Conservation (phyloP, 23 tunicate species). For the Corella eumyota region DNA sequence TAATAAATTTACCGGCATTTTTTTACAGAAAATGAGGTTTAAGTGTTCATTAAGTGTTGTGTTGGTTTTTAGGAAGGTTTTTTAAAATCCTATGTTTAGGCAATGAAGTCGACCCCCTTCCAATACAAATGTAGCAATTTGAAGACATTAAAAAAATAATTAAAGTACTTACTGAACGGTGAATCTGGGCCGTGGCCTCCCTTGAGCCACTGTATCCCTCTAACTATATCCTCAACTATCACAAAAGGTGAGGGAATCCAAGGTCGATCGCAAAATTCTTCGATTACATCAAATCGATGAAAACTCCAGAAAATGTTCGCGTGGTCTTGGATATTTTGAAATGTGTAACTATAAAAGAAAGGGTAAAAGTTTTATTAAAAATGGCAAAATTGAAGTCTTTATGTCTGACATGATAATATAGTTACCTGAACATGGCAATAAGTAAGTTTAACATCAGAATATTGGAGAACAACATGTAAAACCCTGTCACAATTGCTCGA, state of each 20-base stretch:
- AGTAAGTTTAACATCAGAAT: constrained; percentile 37
- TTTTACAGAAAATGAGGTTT: no score
- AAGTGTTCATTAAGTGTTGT: no score
- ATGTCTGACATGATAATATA: background rate
- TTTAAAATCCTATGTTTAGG: no score
- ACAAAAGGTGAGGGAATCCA: constrained; percentile 22
- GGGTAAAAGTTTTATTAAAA: no score
- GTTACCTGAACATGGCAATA: constrained; percentile 49
- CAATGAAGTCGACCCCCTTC: no score
- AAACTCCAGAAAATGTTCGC: constrained; percentile 20
- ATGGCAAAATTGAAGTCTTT: background rate
- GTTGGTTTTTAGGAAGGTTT: no score
- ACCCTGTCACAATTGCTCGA: constrained; percentile 8
- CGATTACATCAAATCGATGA: constrained; percentile 20
- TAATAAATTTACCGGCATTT: no score
- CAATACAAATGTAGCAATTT: no score
- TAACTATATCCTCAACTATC: constrained; percentile 15
- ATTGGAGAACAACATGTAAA: constrained; percentile 39
- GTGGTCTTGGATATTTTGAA: constrained; percentile 19
- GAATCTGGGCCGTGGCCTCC: background rate
- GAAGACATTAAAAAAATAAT: no score
- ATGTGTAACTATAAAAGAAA: constrained; percentile 19
- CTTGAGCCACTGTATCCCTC: background rate
- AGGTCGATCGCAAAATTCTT: constrained; percentile 15
- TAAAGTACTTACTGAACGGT: constrained; percentile 5